Evolutionary conservation across 64 coral and sea anemone species (phyloP).

Genomic region (Trachythela sp.): DNA sequence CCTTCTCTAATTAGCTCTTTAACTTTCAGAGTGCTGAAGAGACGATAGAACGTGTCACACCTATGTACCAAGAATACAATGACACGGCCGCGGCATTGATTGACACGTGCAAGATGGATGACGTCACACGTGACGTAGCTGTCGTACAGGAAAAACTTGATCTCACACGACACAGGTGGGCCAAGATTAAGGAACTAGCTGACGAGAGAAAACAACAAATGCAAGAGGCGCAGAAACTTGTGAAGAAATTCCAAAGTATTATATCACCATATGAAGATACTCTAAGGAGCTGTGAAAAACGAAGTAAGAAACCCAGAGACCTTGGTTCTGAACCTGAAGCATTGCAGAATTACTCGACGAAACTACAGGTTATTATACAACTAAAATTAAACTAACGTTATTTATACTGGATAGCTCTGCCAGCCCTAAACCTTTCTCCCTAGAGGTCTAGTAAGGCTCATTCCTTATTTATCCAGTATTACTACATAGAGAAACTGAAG

Average conservation of each 20-base stretch:
- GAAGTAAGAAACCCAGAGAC: neutral
- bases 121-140: conserved; percentile 70
- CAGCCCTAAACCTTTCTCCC: too few relatives aligned
- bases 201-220: conserved; percentile 62
- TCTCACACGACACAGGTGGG: conserved; percentile 66
- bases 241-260: conserved; percentile 75
- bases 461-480: too few relatives aligned
- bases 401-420: neutral
- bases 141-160: conserved; percentile 65
- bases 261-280: conserved; percentile 67
- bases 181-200: conserved; percentile 68
- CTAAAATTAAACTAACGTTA: neutral
- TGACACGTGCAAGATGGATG: conserved; percentile 58
- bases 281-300: conserved; percentile 53
- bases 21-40: conserved; percentile 72
- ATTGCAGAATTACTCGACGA: neutral
- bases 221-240: conserved; percentile 53
- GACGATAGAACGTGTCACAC: conserved; percentile 80
- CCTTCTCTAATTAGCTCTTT: neutral
- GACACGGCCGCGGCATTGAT: conserved; percentile 57
- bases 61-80: conserved; percentile 71
- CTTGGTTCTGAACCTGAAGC: neutral
- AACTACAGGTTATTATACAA: neutral
- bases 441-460: too few relatives aligned
- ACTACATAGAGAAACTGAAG: too few relatives aligned